phyloP scores from a whole-genome alignment of 2,113 vertebrate genomes.

The Xiphophorus maculatus region DNA sequence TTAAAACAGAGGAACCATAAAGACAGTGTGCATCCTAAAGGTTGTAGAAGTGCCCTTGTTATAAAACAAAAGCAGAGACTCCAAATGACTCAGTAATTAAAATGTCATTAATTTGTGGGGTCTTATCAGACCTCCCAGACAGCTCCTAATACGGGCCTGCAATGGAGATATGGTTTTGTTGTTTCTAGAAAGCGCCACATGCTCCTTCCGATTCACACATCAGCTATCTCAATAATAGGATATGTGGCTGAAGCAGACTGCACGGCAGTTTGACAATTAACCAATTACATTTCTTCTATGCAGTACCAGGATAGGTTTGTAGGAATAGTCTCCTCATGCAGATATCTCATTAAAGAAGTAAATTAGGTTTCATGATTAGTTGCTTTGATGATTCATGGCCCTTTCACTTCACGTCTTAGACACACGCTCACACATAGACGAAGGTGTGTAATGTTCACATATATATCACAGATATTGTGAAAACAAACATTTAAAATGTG shows the following conservation, averaged over 20 bases:
- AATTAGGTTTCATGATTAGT: conserved; percentile 67
- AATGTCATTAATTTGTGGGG: conserved; percentile 71
- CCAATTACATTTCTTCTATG: conserved; percentile 64
- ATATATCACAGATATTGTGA: neutral
- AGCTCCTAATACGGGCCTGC: conserved; percentile 64
- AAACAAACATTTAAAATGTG: conserved; percentile 14
- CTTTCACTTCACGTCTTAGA: conserved; percentile 26
- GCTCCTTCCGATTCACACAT: conserved; percentile 45
- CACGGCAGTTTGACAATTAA: conserved; percentile 67
- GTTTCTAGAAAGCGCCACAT: conserved; percentile 39
- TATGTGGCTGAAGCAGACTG: conserved; percentile 45
- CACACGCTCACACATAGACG: conserved; percentile 10
- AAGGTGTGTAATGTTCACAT: neutral
- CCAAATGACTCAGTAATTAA: conserved; percentile 73
- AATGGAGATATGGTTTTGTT: conserved; percentile 52
- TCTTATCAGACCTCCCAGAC: conserved; percentile 74
- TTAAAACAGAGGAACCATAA: conserved; percentile 25
- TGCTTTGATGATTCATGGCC: conserved; percentile 48
- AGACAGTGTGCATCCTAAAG: conserved; percentile 53
- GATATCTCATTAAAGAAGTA: conserved; percentile 73
- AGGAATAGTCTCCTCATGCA: conserved; percentile 44
- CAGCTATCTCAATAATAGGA: conserved; percentile 62
- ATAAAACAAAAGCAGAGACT: conserved; percentile 63
- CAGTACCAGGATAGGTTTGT: conserved; percentile 53
- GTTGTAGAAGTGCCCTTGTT: conserved; percentile 57